phyloP scores from a whole-genome alignment of 2,113 vertebrate genomes.

The Ceuthmochares aereus region DNA sequence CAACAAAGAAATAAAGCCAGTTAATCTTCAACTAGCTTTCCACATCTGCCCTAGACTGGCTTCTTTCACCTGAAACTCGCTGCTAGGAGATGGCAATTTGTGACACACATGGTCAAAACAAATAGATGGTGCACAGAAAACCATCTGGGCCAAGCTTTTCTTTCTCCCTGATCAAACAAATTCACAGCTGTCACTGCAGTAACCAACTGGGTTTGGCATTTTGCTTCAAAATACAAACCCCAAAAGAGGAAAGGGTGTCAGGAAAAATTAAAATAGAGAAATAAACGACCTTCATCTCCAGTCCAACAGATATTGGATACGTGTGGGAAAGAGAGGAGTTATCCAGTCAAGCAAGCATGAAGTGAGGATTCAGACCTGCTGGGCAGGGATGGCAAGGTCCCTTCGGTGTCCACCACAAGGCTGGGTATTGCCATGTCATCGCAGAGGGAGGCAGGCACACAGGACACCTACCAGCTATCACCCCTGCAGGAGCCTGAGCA shows the following conservation, averaged over 20 bases:
- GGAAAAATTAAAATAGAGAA: background rate
- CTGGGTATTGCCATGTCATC: background rate
- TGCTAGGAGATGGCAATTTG: background rate
- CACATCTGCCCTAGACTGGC: background rate
- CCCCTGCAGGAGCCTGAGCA: background rate
- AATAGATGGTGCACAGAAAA: background rate
- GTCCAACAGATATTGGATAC: background rate
- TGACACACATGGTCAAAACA: conserved; percentile 8
- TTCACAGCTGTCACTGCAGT: background rate
- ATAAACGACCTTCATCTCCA: background rate
- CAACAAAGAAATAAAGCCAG: background rate
- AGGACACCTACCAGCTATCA: background rate
- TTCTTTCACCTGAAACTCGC: background rate
- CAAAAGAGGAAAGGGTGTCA: background rate
- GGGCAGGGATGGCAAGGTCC: background rate
- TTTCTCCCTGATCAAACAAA: conserved; percentile 41
- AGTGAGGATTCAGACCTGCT: background rate
- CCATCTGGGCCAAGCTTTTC: conserved; percentile 52
- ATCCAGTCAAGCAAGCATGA: background rate
- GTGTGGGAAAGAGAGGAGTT: background rate
- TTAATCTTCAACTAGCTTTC: conserved; percentile 50
- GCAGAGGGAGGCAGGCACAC: background rate
- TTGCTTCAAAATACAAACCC: background rate
- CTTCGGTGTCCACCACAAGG: background rate
- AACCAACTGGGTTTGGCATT: background rate